A percentile compares a stretch with the other conserved stretches of the same genome.
Conservation (phyloP, 2,113 vertebrate genomes). For the Aegotheles bennettii region DNA sequence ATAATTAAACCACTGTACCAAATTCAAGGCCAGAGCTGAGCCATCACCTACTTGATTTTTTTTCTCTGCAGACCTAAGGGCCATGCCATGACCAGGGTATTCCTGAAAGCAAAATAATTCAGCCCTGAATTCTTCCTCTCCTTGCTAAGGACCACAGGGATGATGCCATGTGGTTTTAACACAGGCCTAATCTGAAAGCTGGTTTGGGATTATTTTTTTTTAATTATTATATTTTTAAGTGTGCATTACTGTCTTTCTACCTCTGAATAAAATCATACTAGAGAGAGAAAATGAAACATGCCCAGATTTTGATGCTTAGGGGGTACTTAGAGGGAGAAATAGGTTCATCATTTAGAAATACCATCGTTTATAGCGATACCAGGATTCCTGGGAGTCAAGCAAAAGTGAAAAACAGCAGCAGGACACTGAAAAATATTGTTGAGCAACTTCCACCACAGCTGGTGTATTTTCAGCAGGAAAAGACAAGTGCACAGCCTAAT, state of each 20-base stretch:
- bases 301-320: neutral
- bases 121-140: neutral
- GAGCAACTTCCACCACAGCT: neutral
- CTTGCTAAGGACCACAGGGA: neutral
- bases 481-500: fast-evolving
- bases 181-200: neutral
- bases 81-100: fast-evolving
- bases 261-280: neutral
- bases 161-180: neutral
- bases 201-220: neutral
- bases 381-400: neutral
- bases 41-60: neutral
- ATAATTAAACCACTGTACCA: neutral
- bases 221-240: neutral
- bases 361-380: fast-evolving
- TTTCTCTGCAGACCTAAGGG: neutral
- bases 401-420: neutral
- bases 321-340: neutral
- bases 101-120: neutral
- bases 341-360: neutral
- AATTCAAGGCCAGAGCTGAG: neutral
- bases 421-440: fast-evolving
- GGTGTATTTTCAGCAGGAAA: neutral
- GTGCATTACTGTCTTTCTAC: fast-evolving
- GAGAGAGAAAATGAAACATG: neutral